Evolutionary conservation across 2,888 invertebrate species (phyloP).

Genomic region (Catocala sponsa): DNA sequence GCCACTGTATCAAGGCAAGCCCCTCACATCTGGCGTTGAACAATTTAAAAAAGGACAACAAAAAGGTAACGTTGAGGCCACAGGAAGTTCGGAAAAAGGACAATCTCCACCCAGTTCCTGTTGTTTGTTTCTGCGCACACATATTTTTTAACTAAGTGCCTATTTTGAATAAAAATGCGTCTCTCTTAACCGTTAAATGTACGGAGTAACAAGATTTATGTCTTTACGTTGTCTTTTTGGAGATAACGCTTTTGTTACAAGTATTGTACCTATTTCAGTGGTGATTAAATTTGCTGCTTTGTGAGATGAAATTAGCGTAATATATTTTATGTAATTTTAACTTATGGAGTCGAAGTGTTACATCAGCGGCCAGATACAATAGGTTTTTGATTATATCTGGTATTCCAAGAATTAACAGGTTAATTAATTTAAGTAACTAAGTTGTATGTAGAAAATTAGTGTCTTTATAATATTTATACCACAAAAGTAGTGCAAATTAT

Average conservation of each 20-base stretch:
- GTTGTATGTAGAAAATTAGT: no score
- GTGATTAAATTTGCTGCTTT: not conserved
- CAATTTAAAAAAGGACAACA: slow-evolving; percentile 45
- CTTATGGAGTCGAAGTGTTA: no score
- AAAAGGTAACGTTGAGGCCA: slow-evolving; percentile 61
- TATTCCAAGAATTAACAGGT: no score
- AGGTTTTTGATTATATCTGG: no score
- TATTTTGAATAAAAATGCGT: slow-evolving; percentile 87
- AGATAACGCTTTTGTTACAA: slow-evolving; percentile 51
- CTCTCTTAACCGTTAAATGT: slow-evolving; percentile 80
- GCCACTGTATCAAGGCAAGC: slow-evolving; percentile 23
- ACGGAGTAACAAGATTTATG: slow-evolving; percentile 76
- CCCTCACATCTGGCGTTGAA: slow-evolving; percentile 59
- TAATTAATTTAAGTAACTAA: no score
- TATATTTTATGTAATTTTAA: no score
- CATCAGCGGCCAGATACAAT: no score
- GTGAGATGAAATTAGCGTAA: no score
- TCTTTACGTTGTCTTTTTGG: slow-evolving; percentile 55
- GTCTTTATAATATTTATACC: no score
- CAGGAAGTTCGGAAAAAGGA: slow-evolving; percentile 69
- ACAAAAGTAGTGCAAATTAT: no score
- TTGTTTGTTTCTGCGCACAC: slow-evolving; percentile 82
- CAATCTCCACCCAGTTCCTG: slow-evolving; percentile 78
- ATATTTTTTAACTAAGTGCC: slow-evolving; percentile 87
- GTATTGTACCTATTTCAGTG: slow-evolving; percentile 23